These are phyloP conservation scores for Papilio machaon DNA, from an alignment of 1,140 invertebrate species.

Conservation along the genomic window DNA sequence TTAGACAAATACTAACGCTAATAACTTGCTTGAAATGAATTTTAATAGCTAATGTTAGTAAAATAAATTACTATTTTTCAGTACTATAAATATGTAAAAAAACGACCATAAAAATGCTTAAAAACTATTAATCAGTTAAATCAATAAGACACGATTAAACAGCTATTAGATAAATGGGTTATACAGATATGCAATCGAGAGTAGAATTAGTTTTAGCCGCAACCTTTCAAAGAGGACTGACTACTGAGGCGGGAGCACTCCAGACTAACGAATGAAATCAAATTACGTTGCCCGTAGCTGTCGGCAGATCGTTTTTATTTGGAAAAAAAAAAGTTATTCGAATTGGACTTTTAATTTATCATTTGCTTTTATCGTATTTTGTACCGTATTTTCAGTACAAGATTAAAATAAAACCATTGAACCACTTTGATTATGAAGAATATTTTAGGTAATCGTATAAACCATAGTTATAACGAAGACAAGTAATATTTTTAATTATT, in stretches of 20 bases:
- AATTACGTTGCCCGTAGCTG: slow-evolving; percentile 30
- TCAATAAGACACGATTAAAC: slow-evolving; percentile 8
- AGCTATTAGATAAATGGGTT: slow-evolving; percentile 28
- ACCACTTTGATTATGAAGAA: background rate
- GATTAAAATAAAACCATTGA: background rate
- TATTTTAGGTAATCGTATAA: background rate
- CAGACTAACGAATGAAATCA: slow-evolving; percentile 34
- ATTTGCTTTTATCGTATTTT: slow-evolving; percentile 24
- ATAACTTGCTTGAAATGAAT: too few species aligned
- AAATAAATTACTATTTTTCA: too few species aligned
- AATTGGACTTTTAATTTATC: slow-evolving; percentile 26
- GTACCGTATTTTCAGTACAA: background rate
- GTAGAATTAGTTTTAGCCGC: slow-evolving; percentile 32
- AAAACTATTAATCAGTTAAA: background rate
- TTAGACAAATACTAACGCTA: background rate
- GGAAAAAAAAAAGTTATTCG: slow-evolving; percentile 27
- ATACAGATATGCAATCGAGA: slow-evolving; percentile 17
- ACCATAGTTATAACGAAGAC: too few species aligned
- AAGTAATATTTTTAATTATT: too few species aligned
- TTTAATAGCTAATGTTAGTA: background rate
- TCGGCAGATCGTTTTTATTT: slow-evolving; percentile 35
- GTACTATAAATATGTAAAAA: background rate
- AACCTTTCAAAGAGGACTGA: slow-evolving; percentile 35
- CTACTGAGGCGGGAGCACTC: slow-evolving; percentile 34
- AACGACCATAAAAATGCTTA: background rate